These are phyloP conservation scores for Drosophila yakuba DNA, from an alignment of 1,140 invertebrate genomes.

Conservation along the genomic window DNA sequence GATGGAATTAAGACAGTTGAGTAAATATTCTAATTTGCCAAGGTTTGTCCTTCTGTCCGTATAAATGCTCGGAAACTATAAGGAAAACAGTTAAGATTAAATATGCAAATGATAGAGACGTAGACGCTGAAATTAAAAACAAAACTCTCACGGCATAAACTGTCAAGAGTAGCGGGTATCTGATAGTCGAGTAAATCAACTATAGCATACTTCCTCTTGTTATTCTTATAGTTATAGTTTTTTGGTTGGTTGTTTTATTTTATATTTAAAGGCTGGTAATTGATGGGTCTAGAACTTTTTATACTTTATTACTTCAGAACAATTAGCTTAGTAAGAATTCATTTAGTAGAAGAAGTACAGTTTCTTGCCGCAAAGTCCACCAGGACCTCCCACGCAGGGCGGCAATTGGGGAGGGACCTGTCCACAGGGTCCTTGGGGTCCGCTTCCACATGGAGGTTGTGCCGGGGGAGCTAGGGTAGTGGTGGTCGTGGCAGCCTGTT, in stretches of 20 bases:
- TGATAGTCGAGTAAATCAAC: too few species aligned
- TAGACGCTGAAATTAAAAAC: too few species aligned
- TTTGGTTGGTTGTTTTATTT: too few species aligned
- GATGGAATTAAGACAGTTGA: background rate
- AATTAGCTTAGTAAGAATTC: background rate
- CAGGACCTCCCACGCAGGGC: background rate
- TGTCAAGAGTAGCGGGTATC: too few species aligned
- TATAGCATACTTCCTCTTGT: too few species aligned
- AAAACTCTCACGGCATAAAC: too few species aligned
- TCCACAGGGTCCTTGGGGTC: background rate
- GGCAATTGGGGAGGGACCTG: background rate
- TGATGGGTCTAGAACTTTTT: background rate
- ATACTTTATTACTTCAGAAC: background rate
- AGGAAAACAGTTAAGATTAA: too few species aligned
- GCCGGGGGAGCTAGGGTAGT: background rate
- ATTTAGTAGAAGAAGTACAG: background rate
- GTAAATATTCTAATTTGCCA: constrained; percentile 1
- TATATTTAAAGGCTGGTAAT: too few species aligned
- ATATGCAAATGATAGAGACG: too few species aligned
- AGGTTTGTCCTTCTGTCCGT: too few species aligned
- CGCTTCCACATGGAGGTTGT: background rate
- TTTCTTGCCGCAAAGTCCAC: background rate
- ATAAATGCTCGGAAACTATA: too few species aligned
- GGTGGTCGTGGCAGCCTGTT: background rate
- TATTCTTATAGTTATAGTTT: too few species aligned